phyloP scores from a whole-genome alignment of 2,113 vertebrate species.

The Acrocephalus arundinaceus region DNA sequence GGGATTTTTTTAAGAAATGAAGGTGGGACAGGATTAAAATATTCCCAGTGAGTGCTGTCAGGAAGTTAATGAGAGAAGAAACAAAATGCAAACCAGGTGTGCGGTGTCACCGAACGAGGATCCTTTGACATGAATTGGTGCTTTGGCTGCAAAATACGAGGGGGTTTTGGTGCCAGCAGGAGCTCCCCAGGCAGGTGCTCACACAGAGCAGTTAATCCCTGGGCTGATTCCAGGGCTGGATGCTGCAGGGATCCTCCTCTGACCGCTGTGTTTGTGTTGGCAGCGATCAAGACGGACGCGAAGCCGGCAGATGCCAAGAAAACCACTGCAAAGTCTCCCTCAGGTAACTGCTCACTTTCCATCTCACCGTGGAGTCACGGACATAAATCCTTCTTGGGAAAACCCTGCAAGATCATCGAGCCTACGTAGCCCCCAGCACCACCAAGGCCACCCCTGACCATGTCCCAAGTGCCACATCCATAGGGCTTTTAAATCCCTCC shows the following conservation, averaged over 20 bases:
- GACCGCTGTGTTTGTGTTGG: neutral
- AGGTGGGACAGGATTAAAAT: neutral
- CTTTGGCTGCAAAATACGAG: fast-evolving
- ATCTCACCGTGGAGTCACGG: fast-evolving
- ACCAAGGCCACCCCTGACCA: neutral
- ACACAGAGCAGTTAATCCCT: fast-evolving
- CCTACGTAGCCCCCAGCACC: neutral
- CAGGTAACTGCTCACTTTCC: slow-evolving; percentile 74
- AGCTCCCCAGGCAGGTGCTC: neutral
- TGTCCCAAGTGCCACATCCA: neutral
- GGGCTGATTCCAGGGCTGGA: neutral
- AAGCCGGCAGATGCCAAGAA: slow-evolving; percentile 85
- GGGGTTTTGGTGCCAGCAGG: neutral
- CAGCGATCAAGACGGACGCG: slow-evolving; percentile 85
- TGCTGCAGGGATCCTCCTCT: neutral
- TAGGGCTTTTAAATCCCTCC: fast-evolving
- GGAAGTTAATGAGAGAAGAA: neutral
- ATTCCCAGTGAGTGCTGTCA: neutral
- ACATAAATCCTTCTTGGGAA: neutral
- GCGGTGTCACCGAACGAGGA: fast-evolving
- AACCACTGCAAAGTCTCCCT: slow-evolving; percentile 74
- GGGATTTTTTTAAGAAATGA: neutral
- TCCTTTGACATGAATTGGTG: fast-evolving
- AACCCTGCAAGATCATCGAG: fast-evolving
- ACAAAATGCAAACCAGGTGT: neutral